Base-by-base conservation (phyloP, 2,888 invertebrate genomes). In the Pheosia tremula region DNA sequence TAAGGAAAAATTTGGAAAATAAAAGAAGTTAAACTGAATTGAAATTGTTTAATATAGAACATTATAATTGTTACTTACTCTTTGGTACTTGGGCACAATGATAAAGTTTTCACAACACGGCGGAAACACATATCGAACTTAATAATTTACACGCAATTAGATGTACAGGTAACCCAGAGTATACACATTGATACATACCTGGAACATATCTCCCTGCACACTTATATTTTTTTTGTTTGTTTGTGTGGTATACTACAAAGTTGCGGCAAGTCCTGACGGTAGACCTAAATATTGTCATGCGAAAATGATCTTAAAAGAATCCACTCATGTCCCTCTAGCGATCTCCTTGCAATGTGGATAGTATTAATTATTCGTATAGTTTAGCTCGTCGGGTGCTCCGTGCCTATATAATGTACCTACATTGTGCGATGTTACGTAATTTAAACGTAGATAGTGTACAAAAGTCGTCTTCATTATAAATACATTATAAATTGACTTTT, bases 321-420 rank as follows among this genome's bases (percentile, higher is more conserved):
- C 24, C 24, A 24, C 1, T 60, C 60, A 66, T 60, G 60, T 59
- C 11, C 47, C 43, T 57, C 69, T 66, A 64, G 59, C 67, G 52
- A 24, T 60, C 53, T 49, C 62, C 68, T 57, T 58, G 63, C 60
- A 49, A 61, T 66, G 68, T 67, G 63, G 70, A 66, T 68, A 59
- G 63, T 41, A 68, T 77, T 69, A 75, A 75, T 77, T 75, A 77
- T 74, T 74, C 64, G 65, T 43, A 65, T 57, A 60, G 55, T 36
- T 53, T 37, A 37, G 53, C 37, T 53, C 53, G 37, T 37, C 11
- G 37, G 53, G 36, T 53, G 24, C 50, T 50, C 24, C 49, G 49
- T 13, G 49, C 13, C 49, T 9, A 8, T 50, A 50, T 6, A 50
- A 24, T 52, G 74, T 73, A 66, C 69, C 55, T 60, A 6, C 7